Conservation (phyloP, 2,113 vertebrate species). For the Paracanthobrama guichenoti region DNA sequence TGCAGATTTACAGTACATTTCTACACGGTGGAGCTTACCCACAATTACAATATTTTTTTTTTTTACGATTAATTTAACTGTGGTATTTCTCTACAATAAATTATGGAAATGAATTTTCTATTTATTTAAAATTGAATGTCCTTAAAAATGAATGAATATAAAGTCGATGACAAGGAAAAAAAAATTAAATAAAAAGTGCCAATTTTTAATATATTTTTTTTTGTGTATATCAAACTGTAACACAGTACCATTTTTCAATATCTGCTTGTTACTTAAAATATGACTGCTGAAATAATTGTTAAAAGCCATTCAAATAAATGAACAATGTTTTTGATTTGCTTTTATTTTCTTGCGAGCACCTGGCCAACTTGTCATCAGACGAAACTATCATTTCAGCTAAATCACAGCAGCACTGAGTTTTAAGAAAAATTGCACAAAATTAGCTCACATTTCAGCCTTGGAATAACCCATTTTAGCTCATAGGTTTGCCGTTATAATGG, state of each 20-base stretch:
- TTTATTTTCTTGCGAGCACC: constrained; percentile 38
- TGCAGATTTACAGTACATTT: constrained; percentile 10
- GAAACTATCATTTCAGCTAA: constrained; percentile 19
- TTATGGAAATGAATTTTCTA: constrained; percentile 51
- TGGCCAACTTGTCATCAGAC: background rate
- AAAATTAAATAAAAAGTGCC: constrained; percentile 3
- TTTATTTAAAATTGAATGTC: constrained; percentile 57
- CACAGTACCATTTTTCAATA: constrained; percentile 53
- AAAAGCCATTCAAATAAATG: constrained; percentile 28
- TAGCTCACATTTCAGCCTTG: constrained; percentile 6
- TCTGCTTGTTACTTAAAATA: constrained; percentile 42
- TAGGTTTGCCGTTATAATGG: background rate
- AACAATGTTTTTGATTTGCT: constrained; percentile 55
- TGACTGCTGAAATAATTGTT: constrained; percentile 41
- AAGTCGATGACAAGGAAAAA: constrained; percentile 28
- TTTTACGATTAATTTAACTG: constrained; percentile 32
- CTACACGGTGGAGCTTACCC: background rate
- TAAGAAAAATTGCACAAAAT: constrained; percentile 27
- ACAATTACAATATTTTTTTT: background rate
- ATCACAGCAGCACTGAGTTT: constrained; percentile 10
- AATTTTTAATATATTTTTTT: constrained; percentile 31
- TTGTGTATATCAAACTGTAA: constrained; percentile 43
- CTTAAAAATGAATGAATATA: constrained; percentile 36
- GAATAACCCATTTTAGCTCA: background rate
- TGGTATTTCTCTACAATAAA: constrained; percentile 52